A percentile compares a stretch with the other conserved stretches of the same genome.
Evolutionary conservation across 2,113 vertebrate genomes (phyloP).

Genomic region (Xiphophorus hellerii): DNA sequence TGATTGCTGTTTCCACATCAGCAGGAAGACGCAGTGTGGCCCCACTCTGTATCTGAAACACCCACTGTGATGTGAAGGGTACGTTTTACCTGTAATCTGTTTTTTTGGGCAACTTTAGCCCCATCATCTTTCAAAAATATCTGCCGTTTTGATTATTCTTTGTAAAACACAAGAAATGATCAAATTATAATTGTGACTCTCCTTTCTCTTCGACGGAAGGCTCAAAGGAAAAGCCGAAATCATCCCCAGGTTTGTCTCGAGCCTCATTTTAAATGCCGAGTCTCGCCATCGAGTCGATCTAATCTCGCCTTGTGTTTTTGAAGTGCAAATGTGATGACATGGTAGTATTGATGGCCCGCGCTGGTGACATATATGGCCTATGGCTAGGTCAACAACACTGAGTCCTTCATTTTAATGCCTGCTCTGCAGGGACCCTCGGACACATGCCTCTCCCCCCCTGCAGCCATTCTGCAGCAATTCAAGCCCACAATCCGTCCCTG

Average conservation of each 20-base stretch:
- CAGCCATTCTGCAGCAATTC: conserved; percentile 37
- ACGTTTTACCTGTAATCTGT: not conserved
- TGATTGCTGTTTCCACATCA: not conserved
- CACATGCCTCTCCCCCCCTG: conserved; percentile 56
- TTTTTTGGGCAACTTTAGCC: no score
- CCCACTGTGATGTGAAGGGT: not conserved
- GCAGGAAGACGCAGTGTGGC: not conserved
- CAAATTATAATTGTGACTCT: no score
- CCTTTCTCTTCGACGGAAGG: no score
- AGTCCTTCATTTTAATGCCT: conserved; percentile 67
- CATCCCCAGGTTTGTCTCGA: not conserved
- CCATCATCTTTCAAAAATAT: no score
- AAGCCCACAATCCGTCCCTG: conserved; percentile 57
- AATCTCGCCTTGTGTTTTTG: conserved; percentile 63
- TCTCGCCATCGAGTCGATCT: conserved; percentile 32
- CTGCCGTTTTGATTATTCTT: no score
- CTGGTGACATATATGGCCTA: conserved; percentile 75
- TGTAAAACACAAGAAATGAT: no score
- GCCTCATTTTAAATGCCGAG: conserved; percentile 17
- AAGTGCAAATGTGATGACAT: conserved; percentile 78
- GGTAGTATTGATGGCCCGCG: conserved; percentile 69
- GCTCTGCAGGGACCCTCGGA: conserved; percentile 70
- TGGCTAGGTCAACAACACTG: conserved; percentile 80
- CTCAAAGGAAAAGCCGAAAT: not conserved
- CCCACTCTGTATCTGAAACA: not conserved